Base-by-base conservation (phyloP, 1,140 invertebrate species). In the Macrobrachium rosenbergii region DNA sequence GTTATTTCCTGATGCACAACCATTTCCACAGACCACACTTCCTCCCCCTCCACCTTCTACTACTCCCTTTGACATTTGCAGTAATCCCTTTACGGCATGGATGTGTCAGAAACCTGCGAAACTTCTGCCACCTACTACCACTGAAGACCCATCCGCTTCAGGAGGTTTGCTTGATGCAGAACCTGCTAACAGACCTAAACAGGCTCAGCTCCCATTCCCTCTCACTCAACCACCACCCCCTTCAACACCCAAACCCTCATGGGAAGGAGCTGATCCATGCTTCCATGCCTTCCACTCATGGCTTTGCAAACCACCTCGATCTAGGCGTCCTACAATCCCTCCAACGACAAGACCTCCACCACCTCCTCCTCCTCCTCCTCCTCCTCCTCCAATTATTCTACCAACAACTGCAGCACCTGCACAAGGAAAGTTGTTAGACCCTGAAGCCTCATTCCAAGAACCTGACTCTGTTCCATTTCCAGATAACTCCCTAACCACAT, bases 201-300 rank as follows among this genome's bases (percentile, higher is more conserved):
- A 77, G 28, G 12, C 43, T 16, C 59, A 23, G 64, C 11, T 67
- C 11, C 78, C 78, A 63, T n/a, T 62, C 52, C 59, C 37, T 21
- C 11, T 43, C 58, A 23, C 19, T 11, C 82, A 7, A n/a, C 0
- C 19, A 17, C 45, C 23, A 21, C 23, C 12, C 17, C 82, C 82
- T 14, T 58, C 16, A 6, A 63, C 21, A 19, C 23, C 79, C 11
- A n/a, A 77, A 14, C 37, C 79, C 0, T 45, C 28, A 37, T 84
- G 73, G 82, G 73, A 64, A 16, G 82, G 82, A 21, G 82, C 73
- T 21, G 82, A 84, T n/a, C 82, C 82, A 5, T 84, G 82, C 37
- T 64, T 43, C 43, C 82, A 84, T 43, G 82, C 82, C 60, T 84
- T 84, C 75, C 82, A 84, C 58, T 84, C 82, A 16, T 84, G 82